Evolutionary conservation across 1,140 invertebrate genomes (phyloP), one percentile per base, ranked within the genome.

Genomic region (Bombus balteatus): DNA sequence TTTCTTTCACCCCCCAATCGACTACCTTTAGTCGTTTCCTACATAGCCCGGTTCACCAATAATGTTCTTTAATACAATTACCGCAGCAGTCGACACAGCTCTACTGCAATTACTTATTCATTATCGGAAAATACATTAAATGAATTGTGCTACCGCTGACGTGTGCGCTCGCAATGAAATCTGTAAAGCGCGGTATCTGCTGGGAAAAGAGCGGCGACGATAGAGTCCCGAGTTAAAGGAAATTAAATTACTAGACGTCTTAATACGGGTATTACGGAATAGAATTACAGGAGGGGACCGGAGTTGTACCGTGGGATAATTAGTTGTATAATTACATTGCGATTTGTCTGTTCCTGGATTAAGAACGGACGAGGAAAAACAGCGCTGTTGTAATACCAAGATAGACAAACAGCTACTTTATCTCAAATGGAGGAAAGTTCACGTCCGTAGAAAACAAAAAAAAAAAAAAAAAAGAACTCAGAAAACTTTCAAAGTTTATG

Each of bases 71-170:
- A 89, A 90, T 84, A 66, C 86, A 85, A 90, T 90, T 87, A 86
- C 68, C 74, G 65, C 25, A n/a, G 72, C 65, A 88, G 47, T 70
- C 41, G 81, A 75, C 37, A 47, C 39, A 68, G 25, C 28, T 65
- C 32, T 10, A 22, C 47, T 65, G 87, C 70, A 82, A 86, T 89
- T 89, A 89, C 84, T 88, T 88, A 88, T 89, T 83, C 83, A 88
- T 86, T 86, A 88, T 81, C 65, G 81, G 83, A 22, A 66, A 79
- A 73, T 79, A 86, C 78, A 82, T 86, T 89, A 86, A 25, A 62
- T 8, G 62, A 66, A 79, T 79, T 43, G 75, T 10, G 43, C 15
- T 39, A 53, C 22, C 13, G 53, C 22, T 70, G 47, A 79, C 82
- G 82, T 59, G 82, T 83, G 82, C 57, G 57, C 57, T 34, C 47